phyloP scores from a whole-genome alignment of 1,140 invertebrate species.

The Nebria ingens region DNA sequence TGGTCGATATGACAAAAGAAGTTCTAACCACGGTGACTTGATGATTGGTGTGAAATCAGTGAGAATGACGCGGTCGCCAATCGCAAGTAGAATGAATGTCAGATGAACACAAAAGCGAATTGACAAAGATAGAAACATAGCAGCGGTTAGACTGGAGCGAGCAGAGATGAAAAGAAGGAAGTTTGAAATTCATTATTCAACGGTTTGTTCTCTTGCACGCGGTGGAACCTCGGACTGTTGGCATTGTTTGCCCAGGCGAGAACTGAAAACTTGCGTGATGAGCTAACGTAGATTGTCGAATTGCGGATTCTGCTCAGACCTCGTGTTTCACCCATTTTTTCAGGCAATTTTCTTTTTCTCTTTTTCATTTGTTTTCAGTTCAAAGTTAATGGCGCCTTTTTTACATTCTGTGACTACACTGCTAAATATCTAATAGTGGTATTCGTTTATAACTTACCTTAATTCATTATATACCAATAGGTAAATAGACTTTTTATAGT shows the following conservation, averaged over 20 bases:
- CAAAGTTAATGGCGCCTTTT: no score
- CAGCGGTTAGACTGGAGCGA: no score
- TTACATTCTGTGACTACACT: no score
- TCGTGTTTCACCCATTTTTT: background rate
- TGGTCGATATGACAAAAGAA: background rate
- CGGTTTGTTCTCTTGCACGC: no score
- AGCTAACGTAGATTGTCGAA: background rate
- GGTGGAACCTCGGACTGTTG: background rate
- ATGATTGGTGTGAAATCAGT: background rate
- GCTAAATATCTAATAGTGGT: no score
- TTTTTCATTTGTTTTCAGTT: no score
- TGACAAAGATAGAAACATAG: background rate
- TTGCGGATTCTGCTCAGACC: background rate
- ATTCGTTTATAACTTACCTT: no score
- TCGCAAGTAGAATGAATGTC: background rate
- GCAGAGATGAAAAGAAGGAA: background rate
- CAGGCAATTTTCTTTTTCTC: background rate
- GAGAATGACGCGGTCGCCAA: no score
- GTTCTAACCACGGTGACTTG: background rate
- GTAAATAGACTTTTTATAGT: no score
- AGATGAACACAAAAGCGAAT: background rate
- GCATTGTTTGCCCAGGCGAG: background rate
- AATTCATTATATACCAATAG: no score
- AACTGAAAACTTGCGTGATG: background rate
- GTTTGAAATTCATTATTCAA: background rate